Base-by-base conservation (phyloP, 2,113 vertebrate genomes). In the Anser brachyrhynchus region DNA sequence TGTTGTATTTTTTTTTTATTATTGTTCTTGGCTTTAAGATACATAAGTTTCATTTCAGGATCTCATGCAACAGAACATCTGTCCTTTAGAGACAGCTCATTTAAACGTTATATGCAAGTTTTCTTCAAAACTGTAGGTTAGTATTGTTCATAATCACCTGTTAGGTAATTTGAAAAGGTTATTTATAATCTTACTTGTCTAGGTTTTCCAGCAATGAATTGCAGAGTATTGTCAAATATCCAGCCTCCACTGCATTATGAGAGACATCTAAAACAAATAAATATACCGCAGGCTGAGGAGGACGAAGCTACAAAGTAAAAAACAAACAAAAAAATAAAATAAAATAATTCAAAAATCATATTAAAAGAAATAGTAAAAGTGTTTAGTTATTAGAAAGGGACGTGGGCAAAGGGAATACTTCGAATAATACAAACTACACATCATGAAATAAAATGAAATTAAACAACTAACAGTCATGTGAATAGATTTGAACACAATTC, bases 251-350 rank as follows among this genome's bases (percentile, higher is more conserved):
- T 16, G 99, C 99, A 43, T 99, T 99, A 94, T 99, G 99, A 80
- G 99, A 99, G 49, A 99, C 99, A 74, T 99, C 99, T 94, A 99
- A 97, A 73, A 99, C 98, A 97, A 99, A 99, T 94, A 99, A 97
- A 98, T 99, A 99, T 51, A 98, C 99, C 2, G 99, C 99, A 3
- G 99, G 99, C 87, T 99, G 99, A 95, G 99, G 99, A 92, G 99
- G 99, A 65, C 99, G 99, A 92, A 99, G 96, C 99, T 99, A 95
- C 83, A 96, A 96, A 46, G 78, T 83, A 97, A 70, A 96, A 96
- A 76, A 95, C 91, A 90, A 94, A 62, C 81, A 39, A 90, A 44
- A n/a, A 62, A 64, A 62, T 74, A 88, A 46, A 35, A 41, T 41
- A 54, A 26, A 26, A 69, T 95, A 84, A 62, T 41, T 93, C 66